Percentiles rank a stretch among this genome's conserved stretches.
Conservation (phyloP, 2,797 vertebrate species). For the Streptopelia turtur region DNA sequence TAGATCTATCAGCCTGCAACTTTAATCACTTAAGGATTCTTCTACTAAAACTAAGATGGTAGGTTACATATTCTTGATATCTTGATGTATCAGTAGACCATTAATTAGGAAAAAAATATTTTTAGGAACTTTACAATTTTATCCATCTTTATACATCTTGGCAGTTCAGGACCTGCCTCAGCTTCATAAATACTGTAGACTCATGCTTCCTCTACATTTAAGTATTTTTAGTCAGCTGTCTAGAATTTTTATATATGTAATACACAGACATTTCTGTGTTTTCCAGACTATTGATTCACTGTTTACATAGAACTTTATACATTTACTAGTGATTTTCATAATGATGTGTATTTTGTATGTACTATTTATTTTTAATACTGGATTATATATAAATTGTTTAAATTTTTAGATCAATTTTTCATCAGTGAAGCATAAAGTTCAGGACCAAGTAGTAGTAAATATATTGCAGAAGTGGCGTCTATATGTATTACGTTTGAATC, state of each 20-base stretch:
- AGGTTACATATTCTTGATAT: not conserved
- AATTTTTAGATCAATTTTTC: slow-evolving; percentile 77
- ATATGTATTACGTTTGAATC: slow-evolving; percentile 62
- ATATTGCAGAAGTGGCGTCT: slow-evolving; percentile 65
- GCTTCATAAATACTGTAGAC: not conserved
- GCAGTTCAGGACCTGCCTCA: not conserved
- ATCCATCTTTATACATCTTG: not conserved
- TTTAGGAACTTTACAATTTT: not conserved
- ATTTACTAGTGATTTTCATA: not conserved
- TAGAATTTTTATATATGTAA: not conserved
- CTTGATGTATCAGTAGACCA: not conserved
- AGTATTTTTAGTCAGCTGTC: not conserved
- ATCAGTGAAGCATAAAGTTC: slow-evolving; percentile 43
- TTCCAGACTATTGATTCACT: not conserved
- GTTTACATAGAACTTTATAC: not conserved
- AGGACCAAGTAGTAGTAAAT: slow-evolving; percentile 49
- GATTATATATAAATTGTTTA: not conserved
- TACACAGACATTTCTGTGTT: not conserved
- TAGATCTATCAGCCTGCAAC: not conserved
- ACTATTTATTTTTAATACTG: not conserved
- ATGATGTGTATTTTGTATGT: not conserved
- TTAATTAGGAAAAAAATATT: not conserved
- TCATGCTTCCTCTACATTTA: not conserved
- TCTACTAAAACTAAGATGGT: not conserved
- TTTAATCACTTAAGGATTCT: not conserved